Base-by-base conservation (phyloP, 1,140 invertebrate genomes). In the Gonioctena quinquepunctata region DNA sequence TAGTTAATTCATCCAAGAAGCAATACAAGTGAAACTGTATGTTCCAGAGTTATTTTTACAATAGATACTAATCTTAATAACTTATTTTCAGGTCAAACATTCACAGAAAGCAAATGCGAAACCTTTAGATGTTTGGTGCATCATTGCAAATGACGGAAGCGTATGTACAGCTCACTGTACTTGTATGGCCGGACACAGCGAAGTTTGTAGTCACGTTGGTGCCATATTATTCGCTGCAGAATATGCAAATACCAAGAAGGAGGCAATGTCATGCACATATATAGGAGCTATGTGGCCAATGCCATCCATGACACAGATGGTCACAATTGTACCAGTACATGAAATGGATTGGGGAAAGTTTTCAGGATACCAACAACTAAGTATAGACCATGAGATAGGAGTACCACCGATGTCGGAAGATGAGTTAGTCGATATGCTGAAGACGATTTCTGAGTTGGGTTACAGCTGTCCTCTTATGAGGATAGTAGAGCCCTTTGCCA, bases 301-400 rank as follows among this genome's bases (percentile, higher is more conserved):
- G 13, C 50, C 50, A 52, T 19, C 50, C 50, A 52, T 52, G 50
- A 52, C 21, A 52, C 50, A 54, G 21, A 54, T 28, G 27, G 21
- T 59, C 56, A 4, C 13, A 13, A 59, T 25, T 25, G 56, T 50
- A 50, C 56, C 19, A 59, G 22, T 59, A 25, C 21, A 28, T 60
- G 23, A 60, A 60, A 60, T 60, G 57, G 57, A 60, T 60, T 60
- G 57, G 57, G 57, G 57, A 60, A 60, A 26, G 26, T 4, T 16
- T 28, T 28, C 27, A 28, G 27, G 27, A 28, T 11, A 28, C 27
- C 27, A 28, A 2, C 27, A 28, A 28, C n/a, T 22, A 56, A 21
- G n/a, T 26, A 60, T 16, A 60, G 26, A 60, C 22, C 3, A 60
- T 16, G 26, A 60, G 5, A 18, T 16, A 26, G 21, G 22, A 60